phyloP scores from a whole-genome alignment of 2,888 invertebrate genomes.

The Drosophila melanocephala region DNA sequence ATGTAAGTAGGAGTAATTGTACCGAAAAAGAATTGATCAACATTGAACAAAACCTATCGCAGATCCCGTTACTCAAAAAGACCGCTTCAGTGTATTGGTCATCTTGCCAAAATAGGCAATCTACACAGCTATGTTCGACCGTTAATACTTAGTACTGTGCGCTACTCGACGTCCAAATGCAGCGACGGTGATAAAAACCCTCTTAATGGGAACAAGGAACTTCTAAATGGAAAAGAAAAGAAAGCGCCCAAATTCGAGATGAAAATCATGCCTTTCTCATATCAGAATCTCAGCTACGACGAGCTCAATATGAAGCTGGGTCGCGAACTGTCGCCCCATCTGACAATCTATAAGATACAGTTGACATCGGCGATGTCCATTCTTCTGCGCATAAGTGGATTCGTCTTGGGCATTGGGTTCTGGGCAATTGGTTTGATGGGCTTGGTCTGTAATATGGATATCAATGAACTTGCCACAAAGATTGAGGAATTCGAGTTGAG shows the following conservation, averaged over 20 bases:
- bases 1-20: slow-evolving; percentile 34
- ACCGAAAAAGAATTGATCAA: fast-evolving
- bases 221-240: not conserved
- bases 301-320: slow-evolving; percentile 50
- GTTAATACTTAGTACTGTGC: not conserved
- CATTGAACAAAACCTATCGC: not conserved
- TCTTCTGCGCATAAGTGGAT: slow-evolving; percentile 51
- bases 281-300: slow-evolving; percentile 36
- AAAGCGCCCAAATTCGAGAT: slow-evolving; percentile 38
- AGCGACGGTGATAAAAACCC: not conserved
- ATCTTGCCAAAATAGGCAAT: not conserved
- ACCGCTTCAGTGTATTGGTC: slow-evolving; percentile 5
- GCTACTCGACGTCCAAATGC: not conserved
- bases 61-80: slow-evolving; percentile 30
- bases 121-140: slow-evolving; percentile 2
- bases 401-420: slow-evolving; percentile 36
- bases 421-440: slow-evolving; percentile 55
- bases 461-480: slow-evolving; percentile 42
- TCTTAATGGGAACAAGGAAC: too few relatives aligned
- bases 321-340: slow-evolving; percentile 54
- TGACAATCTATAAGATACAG: slow-evolving; percentile 58
- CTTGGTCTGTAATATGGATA: slow-evolving; percentile 19
- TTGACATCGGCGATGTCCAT: slow-evolving; percentile 65
- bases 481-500: slow-evolving; percentile 30
- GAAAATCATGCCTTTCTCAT: slow-evolving; percentile 27